Base-by-base conservation (phyloP, 2,797 vertebrate species). In the Allobates femoralis region DNA sequence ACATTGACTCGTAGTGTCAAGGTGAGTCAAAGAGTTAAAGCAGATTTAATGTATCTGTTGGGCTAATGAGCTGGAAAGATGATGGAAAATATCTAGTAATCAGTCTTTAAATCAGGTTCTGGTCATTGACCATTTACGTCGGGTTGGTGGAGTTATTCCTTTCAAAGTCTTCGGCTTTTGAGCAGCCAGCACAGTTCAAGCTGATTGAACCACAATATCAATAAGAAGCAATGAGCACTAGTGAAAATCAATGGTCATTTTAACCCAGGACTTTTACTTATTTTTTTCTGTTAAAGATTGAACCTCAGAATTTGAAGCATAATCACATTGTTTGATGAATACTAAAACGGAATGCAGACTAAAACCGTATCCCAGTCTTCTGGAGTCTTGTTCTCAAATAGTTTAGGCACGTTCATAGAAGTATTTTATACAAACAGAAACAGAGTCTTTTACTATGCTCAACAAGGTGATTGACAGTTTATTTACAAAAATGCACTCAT, bases 71-170 rank as follows among this genome's bases (percentile, higher is more conserved):
- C 60, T 84, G 81, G 85, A 84, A 81, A 80, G 83, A 79, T 83
- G 75, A 74, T 89, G 55, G 81, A 73, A 84, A 56, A 79, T 71
- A 51, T 83, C 50, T 73, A 81, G 51, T 46, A 81, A 71, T 64
- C 82, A 77, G 82, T 85, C 83, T 73, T 53, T 64, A 86, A 85
- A 82, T 78, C 60, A 84, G 66, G 66, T 26, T 89, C 73, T 55
- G 50, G 77, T 34, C 81, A 87, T 60, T 81, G 78, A 86, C 77
- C n/a, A 78, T 87, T 87, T 87, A 69, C 10, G 56, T 87, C 82
- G 85, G 67, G 37, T 51, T 46, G 32, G 69, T 85, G 66, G 78
- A 87, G 83, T 85, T 85, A 84, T 86, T 86, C 50, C 73, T 86
- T 50, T 28, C 28, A 58, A 58, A 55, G 80, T 88, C 55, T 66